These are phyloP conservation scores for Tetragnatha montana DNA, from an alignment of 2,888 invertebrate species.

Conservation along the genomic window DNA sequence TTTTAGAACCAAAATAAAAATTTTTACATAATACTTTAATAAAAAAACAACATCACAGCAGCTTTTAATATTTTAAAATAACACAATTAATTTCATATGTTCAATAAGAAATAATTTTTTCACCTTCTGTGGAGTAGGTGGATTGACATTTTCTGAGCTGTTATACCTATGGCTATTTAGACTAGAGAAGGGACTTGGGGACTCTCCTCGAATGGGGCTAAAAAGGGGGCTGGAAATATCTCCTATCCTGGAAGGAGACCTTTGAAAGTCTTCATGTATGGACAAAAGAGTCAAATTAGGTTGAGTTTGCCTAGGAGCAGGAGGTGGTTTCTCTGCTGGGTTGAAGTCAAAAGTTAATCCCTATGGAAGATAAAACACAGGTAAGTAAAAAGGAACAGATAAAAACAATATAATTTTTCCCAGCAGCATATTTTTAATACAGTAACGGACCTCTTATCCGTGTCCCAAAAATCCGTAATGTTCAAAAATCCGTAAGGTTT, in stretches of 20 bases:
- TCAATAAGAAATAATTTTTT: neutral
- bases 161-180: slow-evolving; percentile 32
- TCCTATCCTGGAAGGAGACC: slow-evolving; percentile 38
- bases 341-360: slow-evolving; percentile 39
- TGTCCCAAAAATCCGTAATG: too few relatives aligned
- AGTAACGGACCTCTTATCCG: too few relatives aligned
- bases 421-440: too few relatives aligned
- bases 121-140: slow-evolving; percentile 68
- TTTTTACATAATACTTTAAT: neutral
- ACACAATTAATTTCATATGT: neutral
- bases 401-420: neutral
- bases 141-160: slow-evolving; percentile 69
- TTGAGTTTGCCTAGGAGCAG: slow-evolving; percentile 48
- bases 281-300: slow-evolving; percentile 1
- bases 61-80: neutral
- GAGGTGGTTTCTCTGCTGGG: slow-evolving; percentile 65
- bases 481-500: too few relatives aligned
- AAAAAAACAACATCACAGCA: neutral
- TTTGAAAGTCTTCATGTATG: slow-evolving; percentile 33
- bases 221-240: slow-evolving; percentile 53
- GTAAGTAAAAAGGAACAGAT: neutral
- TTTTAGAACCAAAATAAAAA: too few relatives aligned
- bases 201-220: slow-evolving; percentile 58
- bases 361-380: slow-evolving; percentile 10
- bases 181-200: slow-evolving; percentile 48